Conservation (phyloP, 2,888 invertebrate species). For the Pyrgus malvae region DNA sequence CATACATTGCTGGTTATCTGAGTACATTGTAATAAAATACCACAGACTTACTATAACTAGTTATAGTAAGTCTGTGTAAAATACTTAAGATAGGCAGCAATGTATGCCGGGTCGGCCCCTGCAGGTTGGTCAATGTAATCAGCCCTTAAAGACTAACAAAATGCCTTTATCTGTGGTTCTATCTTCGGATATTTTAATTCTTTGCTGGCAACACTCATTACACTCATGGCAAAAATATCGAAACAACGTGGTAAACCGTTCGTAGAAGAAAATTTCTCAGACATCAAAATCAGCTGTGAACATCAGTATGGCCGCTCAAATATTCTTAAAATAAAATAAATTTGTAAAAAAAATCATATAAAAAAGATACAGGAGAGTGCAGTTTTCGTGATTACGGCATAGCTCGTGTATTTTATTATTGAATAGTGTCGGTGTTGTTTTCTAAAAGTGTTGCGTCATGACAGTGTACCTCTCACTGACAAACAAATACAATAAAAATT, state of each 20-base stretch:
- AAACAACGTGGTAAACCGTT: conserved; percentile 71
- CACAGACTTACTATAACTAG: no score
- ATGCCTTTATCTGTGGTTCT: no score
- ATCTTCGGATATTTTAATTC: no score
- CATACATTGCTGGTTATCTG: no score
- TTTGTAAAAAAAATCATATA: conserved; percentile 59
- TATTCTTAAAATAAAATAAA: conserved; percentile 70
- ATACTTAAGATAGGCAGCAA: no score
- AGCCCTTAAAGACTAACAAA: no score
- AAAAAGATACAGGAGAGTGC: conserved; percentile 70
- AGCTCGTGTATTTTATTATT: conserved; percentile 41
- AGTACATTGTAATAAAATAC: no score
- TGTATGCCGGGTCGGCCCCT: no score
- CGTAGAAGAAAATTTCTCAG: conserved; percentile 54
- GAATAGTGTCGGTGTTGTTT: conserved; percentile 57
- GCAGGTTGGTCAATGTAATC: no score
- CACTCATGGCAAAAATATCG: conserved; percentile 53
- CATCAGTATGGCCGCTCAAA: conserved; percentile 79
- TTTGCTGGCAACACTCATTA: conserved; percentile 8
- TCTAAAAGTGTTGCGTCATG: conserved; percentile 82
- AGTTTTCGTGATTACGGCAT: conserved; percentile 68
- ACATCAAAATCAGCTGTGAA: conserved; percentile 82
- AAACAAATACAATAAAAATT: conserved; percentile 80
- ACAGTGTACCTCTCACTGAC: conserved; percentile 77
- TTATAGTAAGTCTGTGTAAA: no score